Evolutionary conservation across 2,888 invertebrate species (phyloP).

Genomic region (Agrotis puta): DNA sequence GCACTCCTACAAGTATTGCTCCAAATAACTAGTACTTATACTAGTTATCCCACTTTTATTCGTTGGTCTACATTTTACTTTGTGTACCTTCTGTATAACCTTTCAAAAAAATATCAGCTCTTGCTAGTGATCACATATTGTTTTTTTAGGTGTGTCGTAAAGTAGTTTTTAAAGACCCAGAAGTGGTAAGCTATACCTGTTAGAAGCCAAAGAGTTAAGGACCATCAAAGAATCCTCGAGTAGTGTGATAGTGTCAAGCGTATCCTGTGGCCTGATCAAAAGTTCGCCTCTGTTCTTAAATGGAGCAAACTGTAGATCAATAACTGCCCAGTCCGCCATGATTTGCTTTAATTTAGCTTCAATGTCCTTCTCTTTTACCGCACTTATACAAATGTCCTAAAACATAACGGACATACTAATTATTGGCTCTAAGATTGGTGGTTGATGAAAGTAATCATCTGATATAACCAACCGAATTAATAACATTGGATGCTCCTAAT

Average conservation of each 20-base stretch:
- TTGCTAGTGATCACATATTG: no score
- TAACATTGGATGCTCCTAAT: neutral
- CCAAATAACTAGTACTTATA: no score
- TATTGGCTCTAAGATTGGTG: neutral
- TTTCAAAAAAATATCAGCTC: no score
- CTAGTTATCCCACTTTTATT: no score
- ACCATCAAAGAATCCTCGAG: conserved; percentile 97
- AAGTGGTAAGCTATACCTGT: conserved; percentile 84
- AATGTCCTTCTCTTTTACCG: conserved; percentile 97
- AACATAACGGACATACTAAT: neutral
- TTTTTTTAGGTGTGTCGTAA: neutral
- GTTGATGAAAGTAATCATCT: neutral
- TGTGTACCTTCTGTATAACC: no score
- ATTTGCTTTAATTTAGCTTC: conserved; percentile 96
- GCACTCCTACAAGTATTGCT: no score
- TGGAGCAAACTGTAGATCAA: conserved; percentile 93
- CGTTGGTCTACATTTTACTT: no score
- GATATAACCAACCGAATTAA: neutral
- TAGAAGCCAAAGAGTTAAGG: conserved; percentile 95
- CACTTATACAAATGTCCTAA: conserved; percentile 96
- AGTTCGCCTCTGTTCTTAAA: conserved; percentile 96
- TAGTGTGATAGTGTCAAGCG: conserved; percentile 94
- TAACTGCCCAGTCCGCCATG: conserved; percentile 94
- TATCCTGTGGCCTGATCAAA: conserved; percentile 94
- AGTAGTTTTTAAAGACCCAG: neutral